These are phyloP conservation scores for Xanthorhoe spadicearia DNA, from an alignment of 2,888 invertebrate species.

Conservation along the genomic window DNA sequence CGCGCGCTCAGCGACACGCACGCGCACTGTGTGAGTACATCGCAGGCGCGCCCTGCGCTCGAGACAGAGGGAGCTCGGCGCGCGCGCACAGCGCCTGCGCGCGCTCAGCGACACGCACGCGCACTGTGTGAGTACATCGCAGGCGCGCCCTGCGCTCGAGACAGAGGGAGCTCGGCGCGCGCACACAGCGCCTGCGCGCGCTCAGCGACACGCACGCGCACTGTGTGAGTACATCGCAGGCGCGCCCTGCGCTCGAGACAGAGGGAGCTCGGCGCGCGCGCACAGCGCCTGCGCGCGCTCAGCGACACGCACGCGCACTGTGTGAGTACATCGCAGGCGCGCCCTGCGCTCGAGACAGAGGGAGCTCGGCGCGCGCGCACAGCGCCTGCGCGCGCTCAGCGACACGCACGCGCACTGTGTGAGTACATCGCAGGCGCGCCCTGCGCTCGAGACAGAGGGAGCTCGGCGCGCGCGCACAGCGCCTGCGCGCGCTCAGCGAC, in stretches of 20 bases:
- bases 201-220: constrained; percentile 79
- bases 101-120: constrained; percentile 80
- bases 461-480: constrained; percentile 68
- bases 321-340: constrained; percentile 72
- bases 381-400: constrained; percentile 75
- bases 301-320: constrained; percentile 79
- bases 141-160: constrained; percentile 81
- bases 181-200: constrained; percentile 74
- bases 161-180: constrained; percentile 79
- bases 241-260: constrained; percentile 84
- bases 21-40: constrained; percentile 75
- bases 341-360: constrained; percentile 85
- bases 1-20: constrained; percentile 79
- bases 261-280: constrained; percentile 77
- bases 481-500: constrained; percentile 79
- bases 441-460: constrained; percentile 85
- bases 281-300: constrained; percentile 75
- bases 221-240: constrained; percentile 66
- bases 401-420: constrained; percentile 80
- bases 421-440: constrained; percentile 78
- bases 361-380: constrained; percentile 76
- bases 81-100: constrained; percentile 72
- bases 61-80: constrained; percentile 82
- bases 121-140: constrained; percentile 70
- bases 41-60: constrained; percentile 77